These are phyloP conservation scores for Hippolais icterina DNA, from an alignment of 2,113 vertebrate genomes.

Conservation along the genomic window DNA sequence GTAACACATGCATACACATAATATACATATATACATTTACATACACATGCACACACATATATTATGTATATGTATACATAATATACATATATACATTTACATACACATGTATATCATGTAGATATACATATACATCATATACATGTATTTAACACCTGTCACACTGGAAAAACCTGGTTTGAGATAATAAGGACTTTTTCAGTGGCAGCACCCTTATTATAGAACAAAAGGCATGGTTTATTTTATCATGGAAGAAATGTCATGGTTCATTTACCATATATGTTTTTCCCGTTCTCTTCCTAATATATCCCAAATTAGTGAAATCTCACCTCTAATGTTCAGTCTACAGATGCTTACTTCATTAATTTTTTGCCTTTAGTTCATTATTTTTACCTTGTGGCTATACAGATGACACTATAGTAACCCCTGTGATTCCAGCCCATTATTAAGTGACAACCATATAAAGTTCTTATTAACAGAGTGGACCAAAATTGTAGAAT, in stretches of 20 bases:
- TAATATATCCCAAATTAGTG: background rate
- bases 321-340: conserved; percentile 30
- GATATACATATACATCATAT: background rate
- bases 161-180: background rate
- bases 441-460: background rate
- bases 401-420: conserved; percentile 31
- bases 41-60: background rate
- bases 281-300: background rate
- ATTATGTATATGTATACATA: no score
- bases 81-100: background rate
- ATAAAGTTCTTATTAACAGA: background rate
- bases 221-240: background rate
- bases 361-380: conserved; percentile 65
- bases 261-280: background rate
- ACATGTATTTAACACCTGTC: background rate
- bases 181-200: background rate
- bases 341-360: conserved; percentile 53
- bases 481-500: background rate
- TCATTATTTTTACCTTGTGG: conserved; percentile 69
- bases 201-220: background rate
- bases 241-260: background rate
- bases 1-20: rapidly evolving
- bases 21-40: background rate
- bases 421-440: background rate
- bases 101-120: background rate